phyloP scores from a whole-genome alignment of 2,797 vertebrate genomes.

The Apodemus agrarius region DNA sequence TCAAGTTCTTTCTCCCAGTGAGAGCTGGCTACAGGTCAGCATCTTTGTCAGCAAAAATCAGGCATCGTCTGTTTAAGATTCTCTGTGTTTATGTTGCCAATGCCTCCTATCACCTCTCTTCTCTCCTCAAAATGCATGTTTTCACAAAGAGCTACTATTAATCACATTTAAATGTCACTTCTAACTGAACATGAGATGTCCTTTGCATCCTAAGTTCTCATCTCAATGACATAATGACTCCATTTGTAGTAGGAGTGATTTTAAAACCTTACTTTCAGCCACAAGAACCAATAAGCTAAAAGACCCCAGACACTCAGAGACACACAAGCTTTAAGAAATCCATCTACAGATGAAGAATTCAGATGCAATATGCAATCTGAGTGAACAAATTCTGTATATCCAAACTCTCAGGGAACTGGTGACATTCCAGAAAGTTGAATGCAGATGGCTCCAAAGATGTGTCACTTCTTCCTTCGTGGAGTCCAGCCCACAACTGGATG shows the following conservation, averaged over 20 bases:
- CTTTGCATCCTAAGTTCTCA: neutral
- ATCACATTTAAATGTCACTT: conserved; percentile 34
- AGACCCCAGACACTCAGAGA: neutral
- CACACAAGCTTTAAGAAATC: neutral
- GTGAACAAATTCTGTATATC: neutral
- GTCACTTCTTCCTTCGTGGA: neutral
- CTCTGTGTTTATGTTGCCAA: neutral
- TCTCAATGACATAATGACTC: neutral
- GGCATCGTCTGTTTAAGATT: neutral
- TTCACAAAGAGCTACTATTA: neutral
- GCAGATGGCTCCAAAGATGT: neutral
- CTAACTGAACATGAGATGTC: neutral
- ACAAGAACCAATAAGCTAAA: neutral
- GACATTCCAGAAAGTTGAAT: neutral
- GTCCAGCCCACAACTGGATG: neutral
- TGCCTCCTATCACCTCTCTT: neutral
- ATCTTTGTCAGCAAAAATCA: neutral
- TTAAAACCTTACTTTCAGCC: conserved; percentile 4
- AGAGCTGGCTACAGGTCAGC: neutral
- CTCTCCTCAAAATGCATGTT: neutral
- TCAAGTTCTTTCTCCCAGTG: neutral
- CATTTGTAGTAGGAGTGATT: neutral
- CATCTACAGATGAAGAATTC: neutral
- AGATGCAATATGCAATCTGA: neutral
- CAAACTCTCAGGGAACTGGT: neutral